Evolutionary conservation across 2,797 vertebrate species (phyloP).

Genomic region (Malurus splendens): DNA sequence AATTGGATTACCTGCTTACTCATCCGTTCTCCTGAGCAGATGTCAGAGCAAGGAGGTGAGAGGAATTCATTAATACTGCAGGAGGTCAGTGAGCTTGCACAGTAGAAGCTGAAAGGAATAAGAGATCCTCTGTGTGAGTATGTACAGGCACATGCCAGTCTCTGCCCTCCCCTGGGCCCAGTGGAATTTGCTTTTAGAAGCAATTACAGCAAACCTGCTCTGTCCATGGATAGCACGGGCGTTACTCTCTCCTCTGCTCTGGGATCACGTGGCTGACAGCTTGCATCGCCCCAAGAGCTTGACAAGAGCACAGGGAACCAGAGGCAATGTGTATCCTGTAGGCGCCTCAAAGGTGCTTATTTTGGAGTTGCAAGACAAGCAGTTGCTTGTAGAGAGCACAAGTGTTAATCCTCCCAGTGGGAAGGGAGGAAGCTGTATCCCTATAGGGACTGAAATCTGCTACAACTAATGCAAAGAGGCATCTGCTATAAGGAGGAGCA

Average conservation of each 20-base stretch:
- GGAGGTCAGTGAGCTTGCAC: constrained; percentile 32
- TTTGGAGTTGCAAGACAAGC: constrained; percentile 45
- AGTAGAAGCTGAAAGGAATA: constrained; percentile 21
- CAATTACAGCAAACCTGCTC: not conserved
- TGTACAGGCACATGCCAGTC: not conserved
- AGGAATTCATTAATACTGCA: constrained; percentile 64
- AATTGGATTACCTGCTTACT: constrained; percentile 68
- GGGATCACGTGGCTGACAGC: constrained; percentile 7
- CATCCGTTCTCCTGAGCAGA: constrained; percentile 63
- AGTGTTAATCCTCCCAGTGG: constrained; percentile 22
- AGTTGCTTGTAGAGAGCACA: constrained; percentile 50
- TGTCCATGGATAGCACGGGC: not conserved
- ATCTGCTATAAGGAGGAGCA: constrained; percentile 30
- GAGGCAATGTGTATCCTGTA: constrained; percentile 10
- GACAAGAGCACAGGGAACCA: constrained; percentile 4
- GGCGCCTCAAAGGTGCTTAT: constrained; percentile 18
- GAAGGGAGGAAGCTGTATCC: constrained; percentile 10
- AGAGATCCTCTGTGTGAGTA: constrained; percentile 13
- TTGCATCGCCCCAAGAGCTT: constrained; percentile 1
- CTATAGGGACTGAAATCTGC: not conserved
- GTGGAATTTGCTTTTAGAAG: constrained; percentile 5
- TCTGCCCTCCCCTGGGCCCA: not conserved
- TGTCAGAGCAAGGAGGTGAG: constrained; percentile 66
- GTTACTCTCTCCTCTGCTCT: not conserved
- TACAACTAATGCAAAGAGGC: constrained; percentile 25